Evolutionary conservation across 2,113 vertebrate species (phyloP).

Genomic region (Gymnorhina tibicen): DNA sequence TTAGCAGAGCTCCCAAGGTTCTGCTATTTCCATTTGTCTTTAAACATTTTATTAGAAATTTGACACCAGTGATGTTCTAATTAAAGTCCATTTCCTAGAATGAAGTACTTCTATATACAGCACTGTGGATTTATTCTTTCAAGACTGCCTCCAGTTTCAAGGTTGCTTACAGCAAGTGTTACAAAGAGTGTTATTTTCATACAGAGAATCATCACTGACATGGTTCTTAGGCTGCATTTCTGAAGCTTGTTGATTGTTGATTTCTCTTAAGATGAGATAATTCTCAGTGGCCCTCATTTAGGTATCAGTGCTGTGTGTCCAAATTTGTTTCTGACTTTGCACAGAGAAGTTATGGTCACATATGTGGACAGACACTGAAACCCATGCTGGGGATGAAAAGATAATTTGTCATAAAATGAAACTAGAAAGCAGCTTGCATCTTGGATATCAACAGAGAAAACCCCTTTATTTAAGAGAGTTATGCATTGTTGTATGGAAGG

Average conservation of each 20-base stretch:
- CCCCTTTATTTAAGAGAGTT: background rate
- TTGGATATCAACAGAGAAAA: background rate
- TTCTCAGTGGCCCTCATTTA: slow-evolving; percentile 27
- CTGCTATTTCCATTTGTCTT: slow-evolving; percentile 55
- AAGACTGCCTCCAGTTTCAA: slow-evolving; percentile 34
- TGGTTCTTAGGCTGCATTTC: slow-evolving; percentile 12
- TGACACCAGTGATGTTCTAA: slow-evolving; percentile 62
- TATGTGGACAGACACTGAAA: background rate
- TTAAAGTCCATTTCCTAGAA: slow-evolving; percentile 64
- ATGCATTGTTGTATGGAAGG: background rate
- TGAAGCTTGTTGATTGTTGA: background rate
- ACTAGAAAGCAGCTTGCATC: background rate
- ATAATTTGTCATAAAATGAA: background rate
- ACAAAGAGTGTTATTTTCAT: slow-evolving; percentile 39
- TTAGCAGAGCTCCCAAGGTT: slow-evolving; percentile 23
- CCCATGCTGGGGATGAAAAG: background rate
- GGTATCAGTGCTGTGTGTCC: background rate
- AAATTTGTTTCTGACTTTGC: background rate
- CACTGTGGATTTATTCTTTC: background rate
- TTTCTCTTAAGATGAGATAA: background rate
- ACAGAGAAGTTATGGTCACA: background rate
- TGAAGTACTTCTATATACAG: slow-evolving; percentile 5
- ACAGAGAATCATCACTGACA: background rate
- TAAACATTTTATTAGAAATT: slow-evolving; percentile 69
- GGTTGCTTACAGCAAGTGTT: slow-evolving; percentile 22